Percentiles rank a stretch among this genome's conserved stretches.
Evolutionary conservation across 2,113 vertebrate genomes (phyloP).

Genomic region (Cygnus atratus): DNA sequence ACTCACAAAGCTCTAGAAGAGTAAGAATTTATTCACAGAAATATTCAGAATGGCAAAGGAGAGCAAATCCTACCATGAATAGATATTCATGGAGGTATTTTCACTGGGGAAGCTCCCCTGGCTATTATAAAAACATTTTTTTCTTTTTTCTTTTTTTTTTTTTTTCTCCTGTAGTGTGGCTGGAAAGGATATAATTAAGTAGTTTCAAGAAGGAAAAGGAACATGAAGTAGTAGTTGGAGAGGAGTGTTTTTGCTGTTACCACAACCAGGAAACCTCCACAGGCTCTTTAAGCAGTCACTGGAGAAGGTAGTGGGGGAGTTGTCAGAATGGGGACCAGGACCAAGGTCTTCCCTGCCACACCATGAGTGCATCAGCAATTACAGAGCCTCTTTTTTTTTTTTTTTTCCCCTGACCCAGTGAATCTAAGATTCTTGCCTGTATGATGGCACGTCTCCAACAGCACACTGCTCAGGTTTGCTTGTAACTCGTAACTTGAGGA

Average conservation of each 20-base stretch:
- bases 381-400: not conserved
- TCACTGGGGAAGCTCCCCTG: constrained; percentile 22
- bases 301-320: not conserved
- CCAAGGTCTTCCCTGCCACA: not conserved
- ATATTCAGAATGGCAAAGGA: constrained; percentile 27
- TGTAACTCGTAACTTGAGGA: not conserved
- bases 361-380: not conserved
- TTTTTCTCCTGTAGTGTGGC: not conserved
- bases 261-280: not conserved
- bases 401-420: not conserved
- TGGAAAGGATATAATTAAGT: constrained; percentile 35
- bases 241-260: not conserved
- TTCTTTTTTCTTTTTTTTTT: not conserved
- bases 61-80: constrained; percentile 57
- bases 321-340: not conserved
- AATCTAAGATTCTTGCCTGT: not conserved
- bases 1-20: constrained; percentile 10
- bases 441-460: not conserved
- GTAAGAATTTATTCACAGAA: constrained; percentile 51
- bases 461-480: not conserved
- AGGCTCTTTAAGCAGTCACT: not conserved
- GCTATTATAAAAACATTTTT: constrained; percentile 14
- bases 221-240: not conserved
- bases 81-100: constrained; percentile 57
- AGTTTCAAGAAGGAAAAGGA: constrained; percentile 37